Percentiles rank a stretch among this genome's conserved stretches.
These are phyloP conservation scores for Neocrepidodera transversa DNA, from an alignment of 2,888 invertebrate genomes.

Conservation along the genomic window DNA sequence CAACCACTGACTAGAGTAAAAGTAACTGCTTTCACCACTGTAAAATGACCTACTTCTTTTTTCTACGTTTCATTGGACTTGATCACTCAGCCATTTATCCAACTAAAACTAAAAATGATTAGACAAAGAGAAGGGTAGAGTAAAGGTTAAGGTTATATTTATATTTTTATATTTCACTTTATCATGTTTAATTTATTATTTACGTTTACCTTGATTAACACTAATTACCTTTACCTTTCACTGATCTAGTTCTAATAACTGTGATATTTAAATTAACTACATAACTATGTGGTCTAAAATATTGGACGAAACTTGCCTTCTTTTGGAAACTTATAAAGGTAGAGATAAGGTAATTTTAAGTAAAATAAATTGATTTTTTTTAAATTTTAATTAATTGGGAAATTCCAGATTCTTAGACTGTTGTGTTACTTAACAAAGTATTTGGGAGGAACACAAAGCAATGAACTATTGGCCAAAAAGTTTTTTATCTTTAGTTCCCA, in stretches of 20 bases:
- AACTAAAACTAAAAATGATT: too few species aligned
- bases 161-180: conserved; percentile 1
- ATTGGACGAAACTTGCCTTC: conserved; percentile 67
- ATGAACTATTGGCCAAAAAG: conserved; percentile 67
- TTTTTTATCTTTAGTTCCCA: conserved; percentile 70
- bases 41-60: too few species aligned
- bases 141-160: conserved; percentile 17
- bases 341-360: conserved; percentile 74
- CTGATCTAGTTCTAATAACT: conserved; percentile 6
- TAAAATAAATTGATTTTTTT: neutral
- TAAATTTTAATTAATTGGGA: neutral
- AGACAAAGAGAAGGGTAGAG: too few species aligned
- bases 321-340: conserved; percentile 83
- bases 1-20: too few species aligned
- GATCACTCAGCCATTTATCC: too few species aligned
- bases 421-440: conserved; percentile 80
- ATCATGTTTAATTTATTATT: conserved; percentile 5
- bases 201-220: neutral
- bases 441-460: conserved; percentile 69
- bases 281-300: conserved; percentile 28
- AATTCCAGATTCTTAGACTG: conserved; percentile 72
- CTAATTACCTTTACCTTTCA: conserved; percentile 10
- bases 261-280: neutral
- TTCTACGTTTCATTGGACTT: too few species aligned
- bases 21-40: too few species aligned